Evolutionary conservation across 2,888 invertebrate genomes (phyloP), one percentile per base, ranked within the genome.

Genomic region (Amphimallon solstitiale): DNA sequence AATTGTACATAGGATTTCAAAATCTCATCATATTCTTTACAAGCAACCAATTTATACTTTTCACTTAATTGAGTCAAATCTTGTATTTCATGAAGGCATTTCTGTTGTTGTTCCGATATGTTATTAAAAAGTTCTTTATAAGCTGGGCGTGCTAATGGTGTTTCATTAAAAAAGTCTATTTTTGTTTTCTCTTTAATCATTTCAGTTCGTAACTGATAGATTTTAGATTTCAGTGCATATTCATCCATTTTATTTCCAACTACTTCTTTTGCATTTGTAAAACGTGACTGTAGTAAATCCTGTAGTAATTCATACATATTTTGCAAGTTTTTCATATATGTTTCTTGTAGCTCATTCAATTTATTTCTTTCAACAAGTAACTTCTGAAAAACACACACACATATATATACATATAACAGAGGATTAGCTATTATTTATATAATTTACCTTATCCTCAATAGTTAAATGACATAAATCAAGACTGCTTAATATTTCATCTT

Each of bases 1-100:
- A 83, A 76, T 64, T 83, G 78, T 49, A 76, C 72, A 70, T 84
- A 84, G 34, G 78, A 77, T 52, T 78, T 79, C 43, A 84, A 72
- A 35, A 85, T 79, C 61, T 81, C 78, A 70, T 83, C 79, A 70
- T 81, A 85, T 71, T 84, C 82, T 64, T 80, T 81, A 65, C 80
- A 80, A 34, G 76, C 74, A 5, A 84, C 77, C 48, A 76, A 75
- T 43, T 80, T 77, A 70, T 84, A 85, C 66, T 79, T 77, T 65
- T 80, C 79, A 69, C 80, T 81, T 12, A 82, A 69, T 52, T 76
- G 72, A 51, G 73, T 75, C 51, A 84, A 80, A 12, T 79, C 70
- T 59, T 78, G 72, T 46, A 85, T 79, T 72, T 83, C 80, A 62
- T 75, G 71, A 56, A 75, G 73, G n/a, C 78, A 72, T 63, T 76